Evolutionary conservation across 2,113 vertebrate genomes (phyloP).

Genomic region (Corvus cornix): DNA sequence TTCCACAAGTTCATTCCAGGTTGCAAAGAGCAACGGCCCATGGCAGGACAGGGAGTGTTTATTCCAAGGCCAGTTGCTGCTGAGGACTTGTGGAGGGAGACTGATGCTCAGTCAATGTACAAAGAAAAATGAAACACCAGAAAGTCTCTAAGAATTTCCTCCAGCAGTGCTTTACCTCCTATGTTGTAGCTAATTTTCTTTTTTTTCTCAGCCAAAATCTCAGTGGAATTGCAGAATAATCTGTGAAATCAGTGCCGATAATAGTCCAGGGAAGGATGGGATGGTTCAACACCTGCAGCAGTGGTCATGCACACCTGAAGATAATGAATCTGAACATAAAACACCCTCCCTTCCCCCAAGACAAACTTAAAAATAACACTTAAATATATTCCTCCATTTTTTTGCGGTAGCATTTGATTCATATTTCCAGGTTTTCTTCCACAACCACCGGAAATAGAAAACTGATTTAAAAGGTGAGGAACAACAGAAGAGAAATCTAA

Average conservation of each 20-base stretch:
- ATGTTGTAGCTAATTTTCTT: neutral
- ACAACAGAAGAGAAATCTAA: neutral
- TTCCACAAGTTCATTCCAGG: conserved; percentile 1
- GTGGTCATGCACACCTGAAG: neutral
- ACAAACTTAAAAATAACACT: neutral
- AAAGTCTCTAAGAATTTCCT: neutral
- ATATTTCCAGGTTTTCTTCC: neutral
- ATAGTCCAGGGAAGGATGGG: neutral
- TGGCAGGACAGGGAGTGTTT: neutral
- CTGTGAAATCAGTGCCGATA: neutral
- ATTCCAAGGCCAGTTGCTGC: neutral
- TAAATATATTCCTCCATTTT: neutral
- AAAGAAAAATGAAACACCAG: neutral
- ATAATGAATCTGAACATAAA: neutral
- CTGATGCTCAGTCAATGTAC: neutral
- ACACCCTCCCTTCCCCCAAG: accelerated
- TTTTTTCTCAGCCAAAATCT: neutral
- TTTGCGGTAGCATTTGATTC: neutral
- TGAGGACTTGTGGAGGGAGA: neutral
- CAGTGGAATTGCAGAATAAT: neutral
- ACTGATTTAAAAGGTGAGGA: neutral
- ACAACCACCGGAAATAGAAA: neutral
- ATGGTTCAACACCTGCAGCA: neutral
- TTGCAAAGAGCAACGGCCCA: neutral
- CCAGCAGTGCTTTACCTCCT: neutral